Evolutionary conservation across 2,888 invertebrate species (phyloP), one percentile per base, ranked within the genome.

Genomic region (Andrena dorsata): DNA sequence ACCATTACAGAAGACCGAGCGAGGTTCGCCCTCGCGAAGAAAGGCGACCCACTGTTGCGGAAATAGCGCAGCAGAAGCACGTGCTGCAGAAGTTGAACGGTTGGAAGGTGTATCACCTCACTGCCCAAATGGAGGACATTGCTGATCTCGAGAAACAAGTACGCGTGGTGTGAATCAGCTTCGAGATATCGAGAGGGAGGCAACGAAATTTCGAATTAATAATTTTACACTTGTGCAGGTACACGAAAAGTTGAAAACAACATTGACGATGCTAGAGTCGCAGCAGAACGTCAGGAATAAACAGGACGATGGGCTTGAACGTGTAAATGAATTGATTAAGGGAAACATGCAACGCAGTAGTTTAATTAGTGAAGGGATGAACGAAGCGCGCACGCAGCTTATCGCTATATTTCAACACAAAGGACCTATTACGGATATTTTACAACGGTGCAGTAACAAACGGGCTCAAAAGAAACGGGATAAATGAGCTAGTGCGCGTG

Each of bases 301-400:
- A 68, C 92, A 91, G 61, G 93, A 92, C 60, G 93, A 93, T 56
- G 91, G 91, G 65, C 88, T 94, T 13, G 94, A 94, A 79, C 91
- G 92, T 65, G 91, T 92, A 7, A 93, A 93, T 83, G 94, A 94
- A 87, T 86, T 94, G 49, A 93, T 95, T 61, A 95, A 99, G 97
- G 98, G 98, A 69, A 98, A 98, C 94, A 97, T 98, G 94, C 99
- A 99, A 94, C 96, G 99, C 72, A 98, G 98, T 93, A 98, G 97
- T 95, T 97, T 98, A 83, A 97, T 98, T 60, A 97, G 97, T 84
- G 98, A 99, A 92, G 98, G 98, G 83, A 97, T 98, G 94, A 96
- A 96, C 83, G 99, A 99, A 93, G 98, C 98, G 0, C 97, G 97
- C 89, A 95, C 96, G 81, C 98, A 98, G 93, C 97, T 98, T 84